Conservation (phyloP, 2,113 vertebrate species). For the Hystrix brachyura region DNA sequence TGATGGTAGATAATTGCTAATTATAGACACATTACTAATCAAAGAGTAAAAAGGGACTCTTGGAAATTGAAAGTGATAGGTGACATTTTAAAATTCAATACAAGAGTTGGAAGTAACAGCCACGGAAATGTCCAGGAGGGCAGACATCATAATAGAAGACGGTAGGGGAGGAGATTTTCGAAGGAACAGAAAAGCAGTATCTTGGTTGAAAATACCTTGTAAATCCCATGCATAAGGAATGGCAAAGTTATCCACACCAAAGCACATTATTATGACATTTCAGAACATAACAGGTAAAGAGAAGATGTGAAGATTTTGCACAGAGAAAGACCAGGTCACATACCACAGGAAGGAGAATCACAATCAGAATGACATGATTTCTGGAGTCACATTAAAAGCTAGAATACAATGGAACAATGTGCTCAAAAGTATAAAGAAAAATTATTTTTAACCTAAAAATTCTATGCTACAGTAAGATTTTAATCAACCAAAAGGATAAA, state of each 20-base stretch:
- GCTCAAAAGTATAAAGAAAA: slow-evolving; percentile 13
- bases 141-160: slow-evolving; percentile 13
- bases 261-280: neutral
- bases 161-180: neutral
- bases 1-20: slow-evolving; percentile 22
- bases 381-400: neutral
- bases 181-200: neutral
- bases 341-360: neutral
- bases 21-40: slow-evolving; percentile 52
- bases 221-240: neutral
- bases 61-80: slow-evolving; percentile 23
- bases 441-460: neutral
- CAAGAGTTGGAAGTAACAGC: neutral
- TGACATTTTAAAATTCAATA: slow-evolving; percentile 35
- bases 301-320: slow-evolving; percentile 22
- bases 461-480: neutral
- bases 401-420: neutral
- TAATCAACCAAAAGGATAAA: neutral
- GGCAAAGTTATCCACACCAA: neutral
- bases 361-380: slow-evolving; percentile 6
- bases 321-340: neutral
- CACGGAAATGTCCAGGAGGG: slow-evolving; percentile 24
- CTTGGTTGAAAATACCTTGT: neutral
- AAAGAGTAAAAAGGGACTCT: slow-evolving; percentile 16
- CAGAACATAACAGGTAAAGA: neutral